A percentile compares a stretch with the other conserved stretches of the same genome.
These are phyloP conservation scores for Rousettus leschenaultii DNA, from an alignment of 2,113 vertebrate species.

Conservation along the genomic window DNA sequence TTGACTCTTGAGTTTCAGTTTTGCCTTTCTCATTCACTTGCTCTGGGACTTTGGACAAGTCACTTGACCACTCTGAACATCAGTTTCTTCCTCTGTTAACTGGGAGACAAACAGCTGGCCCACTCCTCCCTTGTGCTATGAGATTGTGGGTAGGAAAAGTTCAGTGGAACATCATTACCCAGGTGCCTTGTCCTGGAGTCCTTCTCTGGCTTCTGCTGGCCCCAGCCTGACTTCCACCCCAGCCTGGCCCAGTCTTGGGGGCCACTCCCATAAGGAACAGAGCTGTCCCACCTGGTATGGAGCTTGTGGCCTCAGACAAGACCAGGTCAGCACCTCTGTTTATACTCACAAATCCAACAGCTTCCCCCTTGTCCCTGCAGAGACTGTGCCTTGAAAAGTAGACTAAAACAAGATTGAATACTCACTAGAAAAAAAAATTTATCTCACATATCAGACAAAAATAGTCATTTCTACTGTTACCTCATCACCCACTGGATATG, in stretches of 20 bases:
- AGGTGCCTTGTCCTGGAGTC: not conserved
- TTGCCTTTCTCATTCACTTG: slow-evolving; percentile 21
- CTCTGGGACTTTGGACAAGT: slow-evolving; percentile 29
- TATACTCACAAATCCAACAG: not conserved
- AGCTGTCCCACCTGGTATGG: not conserved
- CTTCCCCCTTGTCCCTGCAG: not conserved
- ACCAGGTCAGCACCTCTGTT: not conserved
- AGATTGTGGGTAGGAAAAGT: not conserved
- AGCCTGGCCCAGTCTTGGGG: not conserved
- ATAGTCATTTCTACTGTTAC: not conserved
- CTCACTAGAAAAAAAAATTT: not conserved
- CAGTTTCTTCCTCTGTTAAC: slow-evolving; percentile 4
- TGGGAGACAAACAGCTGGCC: not conserved
- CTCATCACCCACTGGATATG: not conserved
- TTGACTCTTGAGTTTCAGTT: slow-evolving; percentile 13
- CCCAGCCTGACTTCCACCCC: not conserved
- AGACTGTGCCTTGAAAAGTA: not conserved
- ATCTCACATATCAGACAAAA: not conserved
- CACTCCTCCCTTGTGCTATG: not conserved
- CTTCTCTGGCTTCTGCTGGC: not conserved
- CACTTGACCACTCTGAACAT: slow-evolving; percentile 7
- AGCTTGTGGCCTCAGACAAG: not conserved
- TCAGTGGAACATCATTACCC: not conserved
- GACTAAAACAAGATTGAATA: not conserved
- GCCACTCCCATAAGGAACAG: not conserved